Conservation (phyloP, 2,888 invertebrate genomes). For the Leistus spinibarbis region DNA sequence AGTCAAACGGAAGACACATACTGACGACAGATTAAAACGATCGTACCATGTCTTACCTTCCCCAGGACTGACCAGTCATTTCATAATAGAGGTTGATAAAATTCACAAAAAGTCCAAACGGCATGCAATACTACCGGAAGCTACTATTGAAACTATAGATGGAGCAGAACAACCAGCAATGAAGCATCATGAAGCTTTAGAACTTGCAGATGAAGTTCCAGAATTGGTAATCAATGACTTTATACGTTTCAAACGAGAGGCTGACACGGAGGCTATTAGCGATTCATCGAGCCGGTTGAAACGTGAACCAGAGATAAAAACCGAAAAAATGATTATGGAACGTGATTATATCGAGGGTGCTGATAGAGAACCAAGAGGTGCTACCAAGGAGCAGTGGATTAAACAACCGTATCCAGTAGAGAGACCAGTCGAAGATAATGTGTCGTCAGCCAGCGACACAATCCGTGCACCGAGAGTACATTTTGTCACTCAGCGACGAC, state of each 20-base stretch:
- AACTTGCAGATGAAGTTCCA: neutral
- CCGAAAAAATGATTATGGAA: conserved; percentile 46
- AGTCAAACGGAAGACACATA: neutral
- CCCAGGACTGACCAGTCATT: conserved; percentile 43
- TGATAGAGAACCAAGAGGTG: conserved; percentile 62
- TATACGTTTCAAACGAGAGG: conserved; percentile 48
- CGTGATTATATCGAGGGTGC: conserved; percentile 33
- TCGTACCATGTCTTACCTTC: conserved; percentile 45
- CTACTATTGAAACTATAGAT: neutral
- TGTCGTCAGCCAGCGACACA: conserved; percentile 62
- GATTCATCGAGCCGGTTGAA: conserved; percentile 11
- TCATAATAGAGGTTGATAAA: conserved; percentile 25
- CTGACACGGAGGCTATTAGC: neutral
- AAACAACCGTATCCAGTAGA: conserved; percentile 63
- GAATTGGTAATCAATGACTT: conserved; percentile 51
- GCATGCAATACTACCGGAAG: neutral
- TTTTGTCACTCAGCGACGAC: conserved; percentile 66
- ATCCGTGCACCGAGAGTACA: conserved; percentile 69
- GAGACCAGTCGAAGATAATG: conserved; percentile 55
- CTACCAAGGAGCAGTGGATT: conserved; percentile 67
- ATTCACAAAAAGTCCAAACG: neutral
- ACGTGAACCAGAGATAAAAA: conserved; percentile 44
- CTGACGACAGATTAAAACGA: conserved; percentile 51
- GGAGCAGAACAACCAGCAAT: neutral
- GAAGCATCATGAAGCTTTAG: neutral